These are phyloP conservation scores for Eurytoma adleriae DNA, from an alignment of 2,888 invertebrate genomes.

Conservation along the genomic window DNA sequence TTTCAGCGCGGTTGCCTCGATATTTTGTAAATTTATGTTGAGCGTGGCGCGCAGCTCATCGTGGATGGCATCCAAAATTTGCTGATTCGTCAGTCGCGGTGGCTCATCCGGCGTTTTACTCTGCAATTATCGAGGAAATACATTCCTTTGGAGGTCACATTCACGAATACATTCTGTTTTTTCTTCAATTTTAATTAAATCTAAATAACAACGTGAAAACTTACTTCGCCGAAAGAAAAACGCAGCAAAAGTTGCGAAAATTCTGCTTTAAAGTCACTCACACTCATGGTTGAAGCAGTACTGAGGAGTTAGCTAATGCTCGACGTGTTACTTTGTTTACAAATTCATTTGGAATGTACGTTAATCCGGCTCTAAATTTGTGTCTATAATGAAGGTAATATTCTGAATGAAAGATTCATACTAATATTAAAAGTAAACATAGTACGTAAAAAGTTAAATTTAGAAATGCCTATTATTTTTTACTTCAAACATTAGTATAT, in stretches of 20 bases:
- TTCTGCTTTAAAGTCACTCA: slow-evolving; percentile 59
- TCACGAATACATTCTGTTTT: background rate
- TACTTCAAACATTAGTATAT: too few relatives aligned
- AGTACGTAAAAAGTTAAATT: background rate
- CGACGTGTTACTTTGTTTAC: slow-evolving; percentile 34
- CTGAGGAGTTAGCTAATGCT: slow-evolving; percentile 6
- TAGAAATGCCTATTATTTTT: too few relatives aligned
- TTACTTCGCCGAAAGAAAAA: slow-evolving; percentile 54
- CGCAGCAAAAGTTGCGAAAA: slow-evolving; percentile 58
- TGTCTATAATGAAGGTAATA: too few relatives aligned
- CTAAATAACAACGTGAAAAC: slow-evolving; percentile 1
- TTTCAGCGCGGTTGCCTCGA: slow-evolving; percentile 45
- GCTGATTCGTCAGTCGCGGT: slow-evolving; percentile 30
- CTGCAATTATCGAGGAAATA: slow-evolving; percentile 13
- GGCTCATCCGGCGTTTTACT: background rate
- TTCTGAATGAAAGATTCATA: too few relatives aligned
- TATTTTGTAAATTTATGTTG: slow-evolving; percentile 48
- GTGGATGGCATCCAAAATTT: slow-evolving; percentile 35
- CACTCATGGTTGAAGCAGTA: slow-evolving; percentile 46
- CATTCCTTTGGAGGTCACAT: background rate
- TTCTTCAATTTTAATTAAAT: background rate
- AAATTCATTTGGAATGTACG: slow-evolving; percentile 9
- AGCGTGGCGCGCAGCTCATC: slow-evolving; percentile 42
- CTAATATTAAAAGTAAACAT: too few relatives aligned
- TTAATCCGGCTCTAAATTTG: too few relatives aligned